Evolutionary conservation across 1,140 invertebrate genomes (phyloP).

Genomic region (Ladona fulva): DNA sequence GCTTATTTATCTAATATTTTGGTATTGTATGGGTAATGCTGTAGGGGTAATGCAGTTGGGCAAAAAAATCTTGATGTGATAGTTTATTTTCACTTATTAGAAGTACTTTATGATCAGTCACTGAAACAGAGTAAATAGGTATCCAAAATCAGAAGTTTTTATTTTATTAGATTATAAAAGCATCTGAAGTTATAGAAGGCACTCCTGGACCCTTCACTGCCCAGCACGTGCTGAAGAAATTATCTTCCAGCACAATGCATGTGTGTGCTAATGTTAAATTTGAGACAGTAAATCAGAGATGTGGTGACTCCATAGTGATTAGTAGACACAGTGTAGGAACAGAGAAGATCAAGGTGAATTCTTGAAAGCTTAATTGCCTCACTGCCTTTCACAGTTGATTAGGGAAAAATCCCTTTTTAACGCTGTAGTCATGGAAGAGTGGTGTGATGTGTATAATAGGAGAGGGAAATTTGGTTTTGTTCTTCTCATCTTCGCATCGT

Average conservation of each 20-base stretch:
- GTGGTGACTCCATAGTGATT: not conserved
- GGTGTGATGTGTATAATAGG: not conserved
- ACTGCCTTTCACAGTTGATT: not conserved
- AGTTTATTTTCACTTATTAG: not conserved
- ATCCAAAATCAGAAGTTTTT: not conserved
- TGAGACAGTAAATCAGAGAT: not conserved
- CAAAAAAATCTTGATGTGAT: no score
- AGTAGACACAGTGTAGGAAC: not conserved
- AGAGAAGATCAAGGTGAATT: not conserved
- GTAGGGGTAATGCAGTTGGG: no score
- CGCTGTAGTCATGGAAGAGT: not conserved
- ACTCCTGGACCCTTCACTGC: not conserved
- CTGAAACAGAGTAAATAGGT: not conserved
- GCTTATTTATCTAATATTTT: no score
- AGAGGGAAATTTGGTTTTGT: not conserved
- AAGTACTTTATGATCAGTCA: not conserved
- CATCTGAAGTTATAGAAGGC: not conserved
- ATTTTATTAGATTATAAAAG: not conserved
- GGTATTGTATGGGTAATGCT: no score
- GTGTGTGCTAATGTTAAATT: not conserved
- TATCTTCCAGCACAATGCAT: not conserved
- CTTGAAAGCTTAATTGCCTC: not conserved
- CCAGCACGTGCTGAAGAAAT: not conserved
- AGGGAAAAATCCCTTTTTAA: not conserved
- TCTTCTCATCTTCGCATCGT: constrained; percentile 3